phyloP scores from a whole-genome alignment of 2,113 vertebrate species.

The Lethenteron camtschaticum region DNA sequence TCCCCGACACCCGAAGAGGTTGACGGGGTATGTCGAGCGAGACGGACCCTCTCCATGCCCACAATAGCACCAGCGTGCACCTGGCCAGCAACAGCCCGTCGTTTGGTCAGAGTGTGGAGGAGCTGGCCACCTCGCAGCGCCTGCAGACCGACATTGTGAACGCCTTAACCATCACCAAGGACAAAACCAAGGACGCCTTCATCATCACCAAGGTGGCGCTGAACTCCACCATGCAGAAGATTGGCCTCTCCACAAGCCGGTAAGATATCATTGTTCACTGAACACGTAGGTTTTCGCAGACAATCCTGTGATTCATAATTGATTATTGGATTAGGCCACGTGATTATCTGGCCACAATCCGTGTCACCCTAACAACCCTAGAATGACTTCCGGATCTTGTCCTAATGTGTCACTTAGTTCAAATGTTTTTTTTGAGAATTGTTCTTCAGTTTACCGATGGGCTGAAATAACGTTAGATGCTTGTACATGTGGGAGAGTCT shows the following conservation, averaged over 20 bases:
- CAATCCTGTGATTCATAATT: background rate
- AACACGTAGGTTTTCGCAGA: constrained; percentile 8
- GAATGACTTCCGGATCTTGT: background rate
- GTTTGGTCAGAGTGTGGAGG: constrained; percentile 12
- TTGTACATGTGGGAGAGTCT: no score
- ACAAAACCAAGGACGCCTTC: constrained; percentile 67
- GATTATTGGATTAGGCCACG: background rate
- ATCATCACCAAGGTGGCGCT: constrained; percentile 50
- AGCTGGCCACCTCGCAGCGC: constrained; percentile 30
- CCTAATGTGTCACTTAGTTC: no score
- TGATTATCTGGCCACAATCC: background rate
- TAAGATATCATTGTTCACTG: constrained; percentile 12
- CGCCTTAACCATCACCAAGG: constrained; percentile 60
- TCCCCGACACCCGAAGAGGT: constrained; percentile 21
- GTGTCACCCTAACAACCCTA: background rate
- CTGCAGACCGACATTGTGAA: constrained; percentile 60
- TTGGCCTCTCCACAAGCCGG: constrained; percentile 43
- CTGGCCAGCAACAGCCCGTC: constrained; percentile 2
- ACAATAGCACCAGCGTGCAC: constrained; percentile 13
- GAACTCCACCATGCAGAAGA: constrained; percentile 63
- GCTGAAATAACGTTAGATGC: no score
- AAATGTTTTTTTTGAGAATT: no score
- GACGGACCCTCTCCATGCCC: background rate
- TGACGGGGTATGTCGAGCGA: constrained; percentile 15
- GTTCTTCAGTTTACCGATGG: no score